These are phyloP conservation scores for Drosophila cardini DNA, from an alignment of 1,140 invertebrate genomes.

Conservation along the genomic window DNA sequence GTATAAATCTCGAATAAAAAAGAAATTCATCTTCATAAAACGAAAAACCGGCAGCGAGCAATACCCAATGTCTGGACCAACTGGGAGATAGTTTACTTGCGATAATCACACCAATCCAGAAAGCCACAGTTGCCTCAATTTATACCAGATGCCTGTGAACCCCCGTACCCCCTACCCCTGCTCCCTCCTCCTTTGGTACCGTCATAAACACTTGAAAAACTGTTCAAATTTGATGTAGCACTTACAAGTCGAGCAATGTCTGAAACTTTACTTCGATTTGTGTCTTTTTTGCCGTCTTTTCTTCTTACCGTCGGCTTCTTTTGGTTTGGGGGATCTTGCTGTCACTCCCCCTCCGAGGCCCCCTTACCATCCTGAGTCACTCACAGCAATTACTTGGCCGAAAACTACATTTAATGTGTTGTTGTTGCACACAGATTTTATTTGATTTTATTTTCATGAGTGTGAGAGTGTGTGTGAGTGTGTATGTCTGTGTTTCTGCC, in stretches of 20 bases:
- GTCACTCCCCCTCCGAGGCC: neutral
- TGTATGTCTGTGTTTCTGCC: neutral
- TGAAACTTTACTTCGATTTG: conserved; percentile 19
- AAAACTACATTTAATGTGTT: conserved; percentile 75
- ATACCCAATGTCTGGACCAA: conserved; percentile 13
- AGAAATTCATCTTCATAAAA: conserved; percentile 80
- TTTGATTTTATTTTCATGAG: too few species aligned
- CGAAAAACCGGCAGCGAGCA: conserved; percentile 48
- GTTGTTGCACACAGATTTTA: conserved; percentile 52
- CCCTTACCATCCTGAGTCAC: too few species aligned
- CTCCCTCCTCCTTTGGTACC: conserved; percentile 5
- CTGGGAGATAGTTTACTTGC: conserved; percentile 76
- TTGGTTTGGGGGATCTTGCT: conserved; percentile 21
- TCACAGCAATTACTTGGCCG: conserved; percentile 28
- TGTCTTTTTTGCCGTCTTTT: conserved; percentile 17
- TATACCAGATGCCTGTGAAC: neutral
- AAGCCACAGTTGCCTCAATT: conserved; percentile 25
- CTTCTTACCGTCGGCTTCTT: conserved; percentile 41
- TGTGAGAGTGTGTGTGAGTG: too few species aligned
- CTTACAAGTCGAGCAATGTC: conserved; percentile 58
- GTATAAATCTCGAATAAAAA: conserved; percentile 71
- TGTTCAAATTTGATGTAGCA: conserved; percentile 76
- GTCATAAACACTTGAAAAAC: conserved; percentile 76
- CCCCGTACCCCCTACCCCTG: neutral
- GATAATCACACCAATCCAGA: conserved; percentile 64